Evolutionary conservation across 2,797 vertebrate genomes (phyloP).

Genomic region (Mormyrus hasselquistii): DNA sequence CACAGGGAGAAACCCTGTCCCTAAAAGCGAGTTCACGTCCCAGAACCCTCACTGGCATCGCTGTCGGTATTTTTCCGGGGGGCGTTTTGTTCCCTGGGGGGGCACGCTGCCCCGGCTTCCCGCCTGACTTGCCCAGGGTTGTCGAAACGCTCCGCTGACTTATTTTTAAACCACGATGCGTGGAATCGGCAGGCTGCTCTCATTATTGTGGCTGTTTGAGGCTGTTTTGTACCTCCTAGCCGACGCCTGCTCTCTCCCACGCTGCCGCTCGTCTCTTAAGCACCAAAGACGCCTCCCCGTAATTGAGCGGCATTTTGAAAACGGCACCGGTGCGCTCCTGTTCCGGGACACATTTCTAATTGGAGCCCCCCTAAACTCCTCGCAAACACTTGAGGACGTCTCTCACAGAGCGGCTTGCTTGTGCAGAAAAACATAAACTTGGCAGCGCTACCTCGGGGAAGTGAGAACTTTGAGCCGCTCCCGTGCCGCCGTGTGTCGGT

Average conservation of each 20-base stretch:
- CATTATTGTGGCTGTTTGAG: constrained; percentile 61
- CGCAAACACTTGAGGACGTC: constrained; percentile 57
- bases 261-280: constrained; percentile 52
- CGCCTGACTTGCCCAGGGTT: constrained; percentile 17
- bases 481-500: neutral
- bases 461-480: neutral
- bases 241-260: constrained; percentile 54
- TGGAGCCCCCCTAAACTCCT: constrained; percentile 50
- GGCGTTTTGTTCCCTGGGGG: constrained; percentile 52
- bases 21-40: constrained; percentile 11
- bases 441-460: constrained; percentile 13
- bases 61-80: neutral
- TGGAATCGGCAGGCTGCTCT: constrained; percentile 62
- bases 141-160: constrained; percentile 29
- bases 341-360: constrained; percentile 53
- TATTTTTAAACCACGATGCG: constrained; percentile 69
- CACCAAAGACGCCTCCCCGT: constrained; percentile 50
- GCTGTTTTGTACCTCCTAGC: constrained; percentile 53
- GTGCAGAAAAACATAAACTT: neutral
- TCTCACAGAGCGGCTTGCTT: constrained; percentile 57
- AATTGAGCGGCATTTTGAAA: constrained; percentile 55
- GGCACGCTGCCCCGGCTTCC: constrained; percentile 43
- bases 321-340: constrained; percentile 40
- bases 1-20: neutral
- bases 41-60: neutral